These are phyloP conservation scores for Amblyjoppa fuscipennis DNA, from an alignment of 2,888 invertebrate species.

Conservation along the genomic window DNA sequence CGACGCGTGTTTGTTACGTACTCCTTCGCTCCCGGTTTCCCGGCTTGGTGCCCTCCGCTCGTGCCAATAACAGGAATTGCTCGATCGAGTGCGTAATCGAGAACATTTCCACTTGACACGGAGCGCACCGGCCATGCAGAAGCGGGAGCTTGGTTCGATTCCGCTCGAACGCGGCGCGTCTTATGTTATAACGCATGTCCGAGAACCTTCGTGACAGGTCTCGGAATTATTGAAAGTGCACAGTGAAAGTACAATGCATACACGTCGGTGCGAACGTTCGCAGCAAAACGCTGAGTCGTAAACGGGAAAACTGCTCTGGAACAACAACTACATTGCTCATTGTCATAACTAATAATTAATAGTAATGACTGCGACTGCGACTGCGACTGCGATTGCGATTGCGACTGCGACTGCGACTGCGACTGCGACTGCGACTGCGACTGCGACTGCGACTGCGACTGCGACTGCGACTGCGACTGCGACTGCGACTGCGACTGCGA, in stretches of 20 bases:
- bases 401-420: no score
- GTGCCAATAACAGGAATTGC: conserved; percentile 52
- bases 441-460: no score
- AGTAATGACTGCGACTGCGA: no score
- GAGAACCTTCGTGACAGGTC: conserved; percentile 3
- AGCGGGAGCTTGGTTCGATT: not conserved
- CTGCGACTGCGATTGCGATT: no score
- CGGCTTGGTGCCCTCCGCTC: not conserved
- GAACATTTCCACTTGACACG: conserved; percentile 58
- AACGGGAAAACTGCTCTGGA: not conserved
- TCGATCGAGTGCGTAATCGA: conserved; percentile 58
- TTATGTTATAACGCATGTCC: conserved; percentile 13
- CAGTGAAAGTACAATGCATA: not conserved
- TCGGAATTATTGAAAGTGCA: conserved; percentile 22
- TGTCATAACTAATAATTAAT: no score
- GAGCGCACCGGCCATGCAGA: not conserved
- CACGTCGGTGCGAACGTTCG: not conserved
- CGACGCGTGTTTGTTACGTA: not conserved
- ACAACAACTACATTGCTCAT: no score
- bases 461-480: no score
- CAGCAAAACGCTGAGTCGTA: not conserved
- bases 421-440: no score
- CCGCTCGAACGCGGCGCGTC: not conserved
- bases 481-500: no score
- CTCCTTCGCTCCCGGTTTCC: conserved; percentile 15